Evolutionary conservation across 1,140 invertebrate species (phyloP).

Genomic region (Oryctes rhinoceros): DNA sequence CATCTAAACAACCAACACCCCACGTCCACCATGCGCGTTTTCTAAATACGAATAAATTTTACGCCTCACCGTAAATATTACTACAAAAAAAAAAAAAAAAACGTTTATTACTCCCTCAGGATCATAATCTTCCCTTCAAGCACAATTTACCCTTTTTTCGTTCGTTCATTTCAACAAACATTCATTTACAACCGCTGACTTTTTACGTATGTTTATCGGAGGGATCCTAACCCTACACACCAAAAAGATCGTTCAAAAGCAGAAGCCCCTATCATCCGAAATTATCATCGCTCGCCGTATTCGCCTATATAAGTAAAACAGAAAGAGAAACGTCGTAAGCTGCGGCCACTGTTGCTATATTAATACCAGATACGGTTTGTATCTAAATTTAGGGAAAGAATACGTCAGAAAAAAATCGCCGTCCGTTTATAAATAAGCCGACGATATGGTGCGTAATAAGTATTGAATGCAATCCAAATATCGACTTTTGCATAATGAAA

Average conservation of each 20-base stretch:
- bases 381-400: no score
- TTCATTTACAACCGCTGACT: neutral
- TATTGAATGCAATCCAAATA: no score
- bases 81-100: neutral
- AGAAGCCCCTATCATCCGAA: neutral
- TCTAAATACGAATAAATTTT: no score
- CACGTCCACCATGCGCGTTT: no score
- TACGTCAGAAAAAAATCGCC: no score
- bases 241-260: neutral
- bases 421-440: no score
- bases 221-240: neutral
- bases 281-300: neutral
- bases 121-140: neutral
- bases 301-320: neutral
- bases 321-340: no score
- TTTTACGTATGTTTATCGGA: constrained; percentile 12
- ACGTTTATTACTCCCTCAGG: neutral
- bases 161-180: neutral
- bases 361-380: no score
- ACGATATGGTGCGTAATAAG: no score
- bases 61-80: neutral
- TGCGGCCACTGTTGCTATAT: no score
- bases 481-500: no score
- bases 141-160: neutral
- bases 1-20: no score